Evolutionary conservation across 2,888 invertebrate genomes (phyloP), one percentile per base, ranked within the genome.

Genomic region (Thecocarcelia acutangulata): DNA sequence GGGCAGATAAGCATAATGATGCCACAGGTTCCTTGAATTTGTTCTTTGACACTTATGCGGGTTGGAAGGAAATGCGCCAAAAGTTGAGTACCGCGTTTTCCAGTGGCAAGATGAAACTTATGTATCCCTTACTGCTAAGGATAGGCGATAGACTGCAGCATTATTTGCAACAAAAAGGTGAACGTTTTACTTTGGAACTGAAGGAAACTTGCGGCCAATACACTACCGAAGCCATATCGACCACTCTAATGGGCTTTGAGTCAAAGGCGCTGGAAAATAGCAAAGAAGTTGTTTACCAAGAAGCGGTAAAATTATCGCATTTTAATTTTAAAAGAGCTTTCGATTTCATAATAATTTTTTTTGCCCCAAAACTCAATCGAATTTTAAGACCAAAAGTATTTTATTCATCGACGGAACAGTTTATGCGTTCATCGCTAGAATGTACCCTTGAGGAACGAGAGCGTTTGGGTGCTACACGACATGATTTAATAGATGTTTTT

Each of bases 211-310:
- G 87, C 70, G 86, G 87, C 9, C 84, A 87, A 0, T 90, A 86
- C 52, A 89, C 89, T n/a, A 89, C 87, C 0, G 90, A 90, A 84
- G 83, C 89, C 13, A 89, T 89, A 8, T 87, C 87, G 0, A 83
- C 79, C n/a, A 83, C 87, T 0, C 86, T 87, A 48, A 89, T 85
- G 56, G 87, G 89, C 66, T 64, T 90, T 9, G 79, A 85, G 6
- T 56, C 56, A 17, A 37, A 37, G 11, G 56, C 56, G 75, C 33
- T 56, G 15, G 56, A 37, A 56, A 56, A 85, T 61, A 21, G 52
- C 2, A 2, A 33, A 3, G 74, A 64, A 13, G 5, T n/a, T 11
- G 54, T 12, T 9, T 46, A 33, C n/a, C 13, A 44, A 33, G 33
- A 33, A 6, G 11, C 44, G 4, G 9, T 24, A 5, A 46, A 33